Conservation (phyloP, 2,888 invertebrate genomes). For the Chironomus riparius region DNA sequence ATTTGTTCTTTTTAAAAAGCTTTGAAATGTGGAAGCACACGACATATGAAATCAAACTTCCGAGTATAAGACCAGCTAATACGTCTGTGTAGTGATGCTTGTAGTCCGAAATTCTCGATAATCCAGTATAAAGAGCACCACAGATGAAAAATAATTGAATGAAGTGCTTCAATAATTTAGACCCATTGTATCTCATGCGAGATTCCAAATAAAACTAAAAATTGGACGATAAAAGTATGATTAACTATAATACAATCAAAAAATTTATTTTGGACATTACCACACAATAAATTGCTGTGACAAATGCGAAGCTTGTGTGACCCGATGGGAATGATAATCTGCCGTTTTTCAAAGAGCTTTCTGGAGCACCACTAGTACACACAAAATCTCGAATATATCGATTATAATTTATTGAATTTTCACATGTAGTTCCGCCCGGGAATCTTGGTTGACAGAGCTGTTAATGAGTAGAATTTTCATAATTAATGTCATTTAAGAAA, state of each 20-base stretch:
- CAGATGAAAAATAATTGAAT: neutral
- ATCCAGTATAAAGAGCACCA: neutral
- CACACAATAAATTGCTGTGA: constrained; percentile 59
- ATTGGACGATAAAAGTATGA: neutral
- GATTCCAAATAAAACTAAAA: constrained; percentile 70
- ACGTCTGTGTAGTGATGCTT: neutral
- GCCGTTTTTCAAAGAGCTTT: constrained; percentile 46
- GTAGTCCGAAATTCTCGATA: neutral
- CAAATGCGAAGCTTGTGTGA: constrained; percentile 44
- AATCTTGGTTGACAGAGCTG: neutral
- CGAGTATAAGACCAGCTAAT: neutral
- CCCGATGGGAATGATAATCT: constrained; percentile 50
- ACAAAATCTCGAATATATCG: neutral
- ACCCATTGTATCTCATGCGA: constrained; percentile 60
- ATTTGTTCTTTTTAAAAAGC: neutral
- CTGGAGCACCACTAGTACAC: constrained; percentile 34
- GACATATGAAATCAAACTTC: neutral
- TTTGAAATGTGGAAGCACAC: neutral
- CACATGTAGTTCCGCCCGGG: neutral
- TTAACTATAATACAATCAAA: neutral
- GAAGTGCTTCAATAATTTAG: constrained; percentile 49
- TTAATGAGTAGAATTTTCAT: no score
- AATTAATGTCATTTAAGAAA: no score
- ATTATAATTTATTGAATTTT: neutral
- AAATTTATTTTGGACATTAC: constrained; percentile 46